phyloP scores from a whole-genome alignment of 2,888 invertebrate species.

The Chydorus sphaericus region DNA sequence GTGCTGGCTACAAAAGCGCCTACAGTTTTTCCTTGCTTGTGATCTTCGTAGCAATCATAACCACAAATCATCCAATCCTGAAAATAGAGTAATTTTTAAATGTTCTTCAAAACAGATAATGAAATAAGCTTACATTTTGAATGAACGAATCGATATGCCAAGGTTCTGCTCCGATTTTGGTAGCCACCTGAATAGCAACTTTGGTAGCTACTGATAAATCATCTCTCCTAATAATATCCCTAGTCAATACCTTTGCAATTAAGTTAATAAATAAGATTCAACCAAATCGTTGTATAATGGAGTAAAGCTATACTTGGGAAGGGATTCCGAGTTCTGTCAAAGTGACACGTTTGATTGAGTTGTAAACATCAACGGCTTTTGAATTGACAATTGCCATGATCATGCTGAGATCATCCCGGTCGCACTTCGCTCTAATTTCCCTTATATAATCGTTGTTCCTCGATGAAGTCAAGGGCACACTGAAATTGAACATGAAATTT shows the following conservation, averaged over 20 bases:
- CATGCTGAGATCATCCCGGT: conserved; percentile 28
- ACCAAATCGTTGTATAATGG: conserved; percentile 25
- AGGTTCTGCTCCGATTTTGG: conserved; percentile 66
- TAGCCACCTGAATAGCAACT: conserved; percentile 81
- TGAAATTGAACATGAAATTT: too few relatives aligned
- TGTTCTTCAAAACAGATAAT: too few relatives aligned
- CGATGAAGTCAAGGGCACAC: too few relatives aligned
- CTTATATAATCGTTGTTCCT: background rate
- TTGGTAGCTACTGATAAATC: conserved; percentile 75
- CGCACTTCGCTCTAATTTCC: background rate
- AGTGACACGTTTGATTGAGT: conserved; percentile 33
- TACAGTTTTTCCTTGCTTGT: conserved; percentile 38
- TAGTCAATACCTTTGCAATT: conserved; percentile 24
- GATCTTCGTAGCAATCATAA: conserved; percentile 72
- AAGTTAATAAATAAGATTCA: conserved; percentile 48
- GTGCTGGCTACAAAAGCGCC: conserved; percentile 67
- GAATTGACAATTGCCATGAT: conserved; percentile 32
- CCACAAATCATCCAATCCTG: conserved; percentile 31
- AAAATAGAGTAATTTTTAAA: background rate
- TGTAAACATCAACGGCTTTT: conserved; percentile 36
- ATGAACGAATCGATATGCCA: conserved; percentile 62
- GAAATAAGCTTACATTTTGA: too few relatives aligned
- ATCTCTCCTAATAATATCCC: conserved; percentile 36
- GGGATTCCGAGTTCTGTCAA: conserved; percentile 22
- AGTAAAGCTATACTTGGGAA: conserved; percentile 18